These are phyloP conservation scores for Dryadula phaetusa DNA, from an alignment of 2,888 invertebrate genomes.

Conservation along the genomic window DNA sequence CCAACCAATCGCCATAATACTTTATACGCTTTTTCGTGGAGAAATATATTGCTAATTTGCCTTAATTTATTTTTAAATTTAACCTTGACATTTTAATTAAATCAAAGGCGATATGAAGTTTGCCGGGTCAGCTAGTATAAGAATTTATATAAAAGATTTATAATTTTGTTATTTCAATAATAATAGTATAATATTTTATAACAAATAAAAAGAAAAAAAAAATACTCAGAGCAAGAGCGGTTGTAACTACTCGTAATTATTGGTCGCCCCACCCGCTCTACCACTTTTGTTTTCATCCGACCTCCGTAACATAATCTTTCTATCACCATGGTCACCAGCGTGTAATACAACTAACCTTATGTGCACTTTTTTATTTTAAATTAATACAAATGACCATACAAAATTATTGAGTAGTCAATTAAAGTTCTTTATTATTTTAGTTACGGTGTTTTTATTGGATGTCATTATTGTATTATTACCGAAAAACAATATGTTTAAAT, in stretches of 20 bases:
- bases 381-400: slow-evolving; percentile 5
- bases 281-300: slow-evolving; percentile 31
- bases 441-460: background rate
- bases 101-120: too few species aligned
- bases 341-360: slow-evolving; percentile 33
- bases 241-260: background rate
- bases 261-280: slow-evolving; percentile 4
- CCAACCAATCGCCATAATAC: too few species aligned
- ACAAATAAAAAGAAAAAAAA: background rate
- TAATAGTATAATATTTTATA: too few species aligned
- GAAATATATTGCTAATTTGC: too few species aligned
- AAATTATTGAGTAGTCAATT: background rate
- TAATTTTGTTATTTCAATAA: too few species aligned
- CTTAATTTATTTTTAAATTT: too few species aligned
- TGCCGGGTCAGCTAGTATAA: too few species aligned
- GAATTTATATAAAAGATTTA: too few species aligned
- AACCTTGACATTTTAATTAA: too few species aligned
- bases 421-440: background rate
- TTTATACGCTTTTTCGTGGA: too few species aligned
- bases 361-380: background rate
- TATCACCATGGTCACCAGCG: slow-evolving; percentile 28
- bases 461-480: background rate
- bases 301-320: slow-evolving; percentile 24
- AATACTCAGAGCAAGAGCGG: background rate
- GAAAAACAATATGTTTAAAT: too few species aligned